Evolutionary conservation across 2,888 invertebrate species (phyloP), one percentile per base, ranked within the genome.

Genomic region (Emmelina monodactyla): DNA sequence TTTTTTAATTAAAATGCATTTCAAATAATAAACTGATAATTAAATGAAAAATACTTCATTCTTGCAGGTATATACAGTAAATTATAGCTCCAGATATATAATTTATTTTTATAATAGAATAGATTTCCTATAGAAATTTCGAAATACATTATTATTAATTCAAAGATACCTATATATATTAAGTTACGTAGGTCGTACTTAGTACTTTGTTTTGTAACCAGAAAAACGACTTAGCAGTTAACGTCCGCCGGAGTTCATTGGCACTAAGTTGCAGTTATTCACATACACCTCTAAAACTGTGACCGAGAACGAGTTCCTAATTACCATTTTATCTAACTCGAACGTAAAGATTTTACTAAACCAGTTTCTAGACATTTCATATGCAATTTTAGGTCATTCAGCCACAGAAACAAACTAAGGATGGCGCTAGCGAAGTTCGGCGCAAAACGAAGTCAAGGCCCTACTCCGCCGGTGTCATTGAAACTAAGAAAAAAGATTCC

Each of bases 241-340:
- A 59, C 59, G 49, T 54, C 29, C 14, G 59, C 52, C 55, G 62
- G 78, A n/a, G n/a, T 76, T 76, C 78, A 66, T 75, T 76, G 78
- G 58, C 73, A 56, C 61, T 59, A 46, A 62, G 56, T 70, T 75
- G 76, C 78, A 73, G 76, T 76, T 76, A 76, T 67, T n/a, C n/a
- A n/a, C n/a, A n/a, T n/a, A n/a, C n/a, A n/a, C n/a, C n/a, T n/a
- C n/a, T n/a, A n/a, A n/a, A 62, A 62, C 61, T 56, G 57, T 59
- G 62, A 62, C 65, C 68, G 65, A 64, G 48, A 68, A 68, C 62
- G 62, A 47, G 59, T 63, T 70, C 64, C 55, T 53, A 60, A 60
- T 53, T 55, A 57, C 25, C n/a, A 10, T 25, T 52, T 49, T 51
- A 46, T 58, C 62, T 62, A 61, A 59, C 58, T 55, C 48, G n/a